Evolutionary conservation across 2,797 vertebrate genomes (phyloP), one percentile per base, ranked within the genome.

Genomic region (Staurois parvus): DNA sequence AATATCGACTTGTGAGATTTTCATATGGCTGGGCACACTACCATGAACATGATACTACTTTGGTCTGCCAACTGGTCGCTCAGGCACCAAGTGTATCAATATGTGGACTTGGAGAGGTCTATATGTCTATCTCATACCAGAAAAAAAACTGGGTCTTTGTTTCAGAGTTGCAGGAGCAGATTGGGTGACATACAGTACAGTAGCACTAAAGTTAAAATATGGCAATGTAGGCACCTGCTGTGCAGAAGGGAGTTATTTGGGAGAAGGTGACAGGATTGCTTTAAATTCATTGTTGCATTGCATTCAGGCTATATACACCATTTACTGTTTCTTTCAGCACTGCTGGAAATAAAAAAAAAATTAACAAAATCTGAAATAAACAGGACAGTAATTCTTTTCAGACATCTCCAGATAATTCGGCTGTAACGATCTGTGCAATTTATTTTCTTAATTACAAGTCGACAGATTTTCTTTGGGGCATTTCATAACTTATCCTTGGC

Each of bases 381-480:
- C 74, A 82, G 85, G 85, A 86, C 79, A 86, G 85, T 86, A 82
- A 76, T 86, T 86, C 85, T 86, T 82, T 77, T 77, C 85, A 83
- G 79, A 82, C 85, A 78, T 82, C 85, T 86, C 85, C 74, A 86
- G 85, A 82, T 86, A 86, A 86, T 86, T 86, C 72, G 85, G 79
- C 74, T 82, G 79, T 86, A 82, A 86, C 74, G 79, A 86, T 86
- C 85, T 82, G 79, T 72, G 81, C 85, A 86, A 86, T 86, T 86
- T 86, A 86, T 86, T 82, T 86, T 82, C 85, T 86, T 86, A 86
- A 86, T 86, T 86, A 86, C 79, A 82, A 86, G 85, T 82, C 79
- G 73, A 86, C 85, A 82, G 85, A 82, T 82, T 86, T 86, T 82
- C 85, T 86, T 86, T 72, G 68, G 85, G 79, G 85, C 76, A 86